A percentile compares a stretch with the other conserved stretches of the same genome.
Evolutionary conservation across 2,113 vertebrate genomes (phyloP).

Genomic region (Ammodytes dubius): DNA sequence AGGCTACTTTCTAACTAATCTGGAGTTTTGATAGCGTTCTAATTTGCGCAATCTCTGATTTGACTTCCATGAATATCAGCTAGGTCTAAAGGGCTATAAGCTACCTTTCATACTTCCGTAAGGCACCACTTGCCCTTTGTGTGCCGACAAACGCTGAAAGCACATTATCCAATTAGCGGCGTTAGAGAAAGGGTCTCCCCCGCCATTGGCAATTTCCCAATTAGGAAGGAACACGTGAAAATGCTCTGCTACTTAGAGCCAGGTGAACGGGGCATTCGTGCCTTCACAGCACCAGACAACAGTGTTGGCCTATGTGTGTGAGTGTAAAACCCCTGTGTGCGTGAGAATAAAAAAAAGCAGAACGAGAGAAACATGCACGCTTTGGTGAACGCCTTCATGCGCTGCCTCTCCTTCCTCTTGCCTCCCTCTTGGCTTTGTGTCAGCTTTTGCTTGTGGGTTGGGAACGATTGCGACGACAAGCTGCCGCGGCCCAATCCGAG

Average conservation of each 20-base stretch:
- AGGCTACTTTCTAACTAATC: neutral
- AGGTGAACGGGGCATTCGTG: neutral
- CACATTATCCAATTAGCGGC: conserved; percentile 82
- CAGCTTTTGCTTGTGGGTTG: conserved; percentile 83
- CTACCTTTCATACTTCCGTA: neutral
- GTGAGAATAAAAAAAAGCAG: neutral
- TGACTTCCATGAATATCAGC: neutral
- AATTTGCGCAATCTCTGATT: neutral
- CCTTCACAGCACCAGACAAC: conserved; percentile 14
- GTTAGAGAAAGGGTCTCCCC: conserved; percentile 49
- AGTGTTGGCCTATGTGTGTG: neutral
- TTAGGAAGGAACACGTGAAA: conserved; percentile 75
- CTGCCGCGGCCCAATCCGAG: conserved; percentile 84
- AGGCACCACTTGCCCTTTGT: neutral
- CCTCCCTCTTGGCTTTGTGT: conserved; percentile 85
- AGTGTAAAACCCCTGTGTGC: neutral
- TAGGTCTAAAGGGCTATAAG: too few relatives aligned
- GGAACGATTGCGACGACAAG: conserved; percentile 77
- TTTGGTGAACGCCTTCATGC: conserved; percentile 83
- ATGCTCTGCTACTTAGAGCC: conserved; percentile 65
- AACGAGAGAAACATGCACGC: conserved; percentile 74
- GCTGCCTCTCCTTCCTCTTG: conserved; percentile 82
- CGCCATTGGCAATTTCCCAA: conserved; percentile 54
- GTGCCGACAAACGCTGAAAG: conserved; percentile 47
- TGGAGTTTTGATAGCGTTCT: neutral